Evolutionary conservation across 2,113 vertebrate species (phyloP).

Genomic region (Australoheros scitulus): DNA sequence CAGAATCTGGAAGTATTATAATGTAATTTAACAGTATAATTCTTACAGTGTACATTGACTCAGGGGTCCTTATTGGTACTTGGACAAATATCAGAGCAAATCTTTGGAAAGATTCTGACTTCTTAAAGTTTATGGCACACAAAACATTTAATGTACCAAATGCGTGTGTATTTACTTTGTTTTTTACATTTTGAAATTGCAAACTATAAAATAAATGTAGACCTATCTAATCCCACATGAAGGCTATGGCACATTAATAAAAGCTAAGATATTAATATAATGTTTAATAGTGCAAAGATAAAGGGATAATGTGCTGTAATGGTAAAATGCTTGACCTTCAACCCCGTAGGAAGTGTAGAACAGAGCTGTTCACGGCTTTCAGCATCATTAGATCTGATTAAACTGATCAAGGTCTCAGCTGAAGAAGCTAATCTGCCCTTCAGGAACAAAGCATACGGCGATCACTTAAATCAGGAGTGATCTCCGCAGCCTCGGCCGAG

Average conservation of each 20-base stretch:
- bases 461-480: conserved; percentile 49
- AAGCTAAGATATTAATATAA: not conserved
- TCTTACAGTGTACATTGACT: no score
- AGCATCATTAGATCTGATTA: conserved; percentile 51
- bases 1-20: no score
- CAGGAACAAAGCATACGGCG: conserved; percentile 35
- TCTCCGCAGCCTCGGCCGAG: conserved; percentile 5
- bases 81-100: no score
- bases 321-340: not conserved
- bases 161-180: not conserved
- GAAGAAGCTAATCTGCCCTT: conserved; percentile 51
- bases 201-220: not conserved
- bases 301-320: conserved; percentile 14
- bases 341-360: not conserved
- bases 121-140: not conserved
- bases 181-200: no score
- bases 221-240: not conserved
- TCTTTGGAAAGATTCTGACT: no score
- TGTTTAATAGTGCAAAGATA: conserved; percentile 1
- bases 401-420: conserved; percentile 47
- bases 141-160: not conserved
- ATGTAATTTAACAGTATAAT: no score
- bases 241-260: not conserved
- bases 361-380: conserved; percentile 17
- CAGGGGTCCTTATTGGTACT: no score